Base-by-base conservation (phyloP, 1,140 invertebrate genomes). In the Drosophila sp. region DNA sequence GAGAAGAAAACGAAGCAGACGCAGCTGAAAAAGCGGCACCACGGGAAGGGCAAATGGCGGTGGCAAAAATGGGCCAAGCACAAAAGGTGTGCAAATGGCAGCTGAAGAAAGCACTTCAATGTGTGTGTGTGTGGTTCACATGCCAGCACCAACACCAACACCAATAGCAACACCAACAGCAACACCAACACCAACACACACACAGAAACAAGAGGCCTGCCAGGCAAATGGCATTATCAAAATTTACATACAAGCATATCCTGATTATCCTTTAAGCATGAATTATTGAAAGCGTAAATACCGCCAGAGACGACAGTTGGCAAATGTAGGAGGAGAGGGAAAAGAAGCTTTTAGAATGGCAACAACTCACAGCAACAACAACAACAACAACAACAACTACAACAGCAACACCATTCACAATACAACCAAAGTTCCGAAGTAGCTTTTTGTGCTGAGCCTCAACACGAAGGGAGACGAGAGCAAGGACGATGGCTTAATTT, bases 221-320 rank as follows among this genome's bases (percentile, higher is more conserved):
- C 69, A 58, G 54, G 46, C 67, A 87, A 87, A 87, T 87, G 69
- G 83, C 83, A 87, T 89, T 87, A 87, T 89, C 79, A 89, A 87
- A 87, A 87, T 87, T 80, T 83, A 87, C 83, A 89, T 89, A 80
- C 83, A 80, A 78, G 76, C 79, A 87, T 89, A 87, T 89, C 76
- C 83, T 83, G 83, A 87, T 87, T 87, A 87, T 87, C 83, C 83
- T 72, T 89, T 87, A 87, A 87, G 83, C 83, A 83, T 87, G 83
- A 87, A 87, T 87, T 89, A 87, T 87, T 87, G 83, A 89, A 89
- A 87, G 80, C 83, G 79, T 89, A 87, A 87, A 89, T 87, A 83
- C 83, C 83, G 64, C 80, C 82, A 78, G 64, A 72, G 65, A 36
- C 64, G 66, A 78, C 66, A 80, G 46, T 54, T 40, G 76, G 38